Conservation (phyloP, 92 coral and sea anemone species). For the Desmophyllum pertusum region DNA sequence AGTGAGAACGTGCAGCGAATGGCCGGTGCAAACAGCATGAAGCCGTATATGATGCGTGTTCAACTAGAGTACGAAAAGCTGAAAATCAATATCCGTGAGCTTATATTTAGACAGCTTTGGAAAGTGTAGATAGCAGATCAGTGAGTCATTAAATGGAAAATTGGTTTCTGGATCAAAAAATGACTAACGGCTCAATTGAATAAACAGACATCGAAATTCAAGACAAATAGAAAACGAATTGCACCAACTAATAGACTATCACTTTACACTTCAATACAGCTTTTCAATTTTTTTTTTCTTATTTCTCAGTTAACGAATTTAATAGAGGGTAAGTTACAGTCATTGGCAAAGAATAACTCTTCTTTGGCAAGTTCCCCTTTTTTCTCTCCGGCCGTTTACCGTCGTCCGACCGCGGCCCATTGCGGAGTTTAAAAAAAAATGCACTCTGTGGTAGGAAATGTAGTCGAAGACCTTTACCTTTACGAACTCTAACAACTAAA, state of each 20-base stretch:
- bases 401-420: too few relatives aligned
- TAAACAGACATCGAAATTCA: background rate
- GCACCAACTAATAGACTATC: background rate
- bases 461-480: too few relatives aligned
- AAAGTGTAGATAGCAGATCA: background rate
- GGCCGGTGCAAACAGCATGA: background rate
- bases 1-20: background rate
- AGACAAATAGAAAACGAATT: background rate
- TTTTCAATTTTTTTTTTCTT: background rate
- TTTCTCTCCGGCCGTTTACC: too few relatives aligned
- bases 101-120: constrained; percentile 7
- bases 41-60: constrained; percentile 1
- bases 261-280: background rate
- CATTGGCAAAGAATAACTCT: too few relatives aligned
- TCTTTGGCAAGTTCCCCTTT: too few relatives aligned
- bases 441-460: too few relatives aligned
- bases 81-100: background rate
- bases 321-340: too few relatives aligned
- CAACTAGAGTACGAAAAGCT: background rate
- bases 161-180: background rate
- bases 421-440: too few relatives aligned
- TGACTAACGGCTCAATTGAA: background rate
- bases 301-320: too few relatives aligned
- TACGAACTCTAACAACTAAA: too few relatives aligned
- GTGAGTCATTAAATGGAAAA: background rate